Percentiles rank a stretch among this genome's conserved stretches.
These are phyloP conservation scores for Incurvaria masculella DNA, from an alignment of 2,888 invertebrate species.

Conservation along the genomic window DNA sequence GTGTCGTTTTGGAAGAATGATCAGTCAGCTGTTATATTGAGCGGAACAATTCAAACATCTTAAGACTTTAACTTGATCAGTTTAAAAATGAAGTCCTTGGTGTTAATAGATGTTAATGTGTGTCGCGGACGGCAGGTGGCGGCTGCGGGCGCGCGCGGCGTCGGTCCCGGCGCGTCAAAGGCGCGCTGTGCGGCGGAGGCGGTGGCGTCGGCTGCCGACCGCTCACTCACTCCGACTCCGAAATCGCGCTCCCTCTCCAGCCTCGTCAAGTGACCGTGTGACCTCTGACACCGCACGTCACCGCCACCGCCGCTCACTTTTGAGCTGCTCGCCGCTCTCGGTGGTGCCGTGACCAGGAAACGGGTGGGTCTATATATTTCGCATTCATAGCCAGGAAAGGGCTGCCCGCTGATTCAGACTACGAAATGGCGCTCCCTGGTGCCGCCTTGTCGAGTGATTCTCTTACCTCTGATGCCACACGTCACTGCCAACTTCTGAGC, in stretches of 20 bases:
- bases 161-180: constrained; percentile 37
- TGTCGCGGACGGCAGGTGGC: constrained; percentile 29
- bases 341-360: too few species aligned
- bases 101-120: too few species aligned
- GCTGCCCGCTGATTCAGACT: too few species aligned
- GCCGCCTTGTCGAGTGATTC: too few species aligned
- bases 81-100: neutral
- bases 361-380: too few species aligned
- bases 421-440: too few species aligned
- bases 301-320: neutral
- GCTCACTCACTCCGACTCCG: constrained; percentile 50
- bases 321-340: neutral
- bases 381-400: too few species aligned
- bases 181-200: constrained; percentile 45
- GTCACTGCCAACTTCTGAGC: too few species aligned
- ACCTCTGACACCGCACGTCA: constrained; percentile 20
- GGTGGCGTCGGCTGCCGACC: constrained; percentile 40
- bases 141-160: constrained; percentile 48
- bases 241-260: constrained; percentile 55
- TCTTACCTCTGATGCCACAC: too few species aligned
- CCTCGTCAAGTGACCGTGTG: constrained; percentile 54
- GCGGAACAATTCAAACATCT: too few species aligned
- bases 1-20: too few species aligned
- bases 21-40: too few species aligned
- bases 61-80: neutral